Conservation (phyloP, 1,140 invertebrate genomes). For the Penaeus chinensis region DNA sequence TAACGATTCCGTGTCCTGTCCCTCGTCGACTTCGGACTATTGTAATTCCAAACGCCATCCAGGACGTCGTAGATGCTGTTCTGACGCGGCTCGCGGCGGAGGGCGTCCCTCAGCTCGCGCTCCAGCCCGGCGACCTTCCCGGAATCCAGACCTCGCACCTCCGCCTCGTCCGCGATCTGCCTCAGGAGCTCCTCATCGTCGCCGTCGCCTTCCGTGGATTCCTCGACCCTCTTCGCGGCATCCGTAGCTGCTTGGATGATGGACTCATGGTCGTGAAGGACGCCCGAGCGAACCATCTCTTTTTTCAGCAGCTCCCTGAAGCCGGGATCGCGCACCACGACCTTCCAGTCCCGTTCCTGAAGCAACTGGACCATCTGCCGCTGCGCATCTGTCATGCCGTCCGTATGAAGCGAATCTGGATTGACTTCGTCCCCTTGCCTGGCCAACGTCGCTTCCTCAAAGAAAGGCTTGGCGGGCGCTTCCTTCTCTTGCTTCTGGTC, state of each 20-base stretch:
- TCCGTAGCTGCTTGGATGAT: conserved; percentile 17
- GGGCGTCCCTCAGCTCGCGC: neutral
- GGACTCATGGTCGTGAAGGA: conserved; percentile 1
- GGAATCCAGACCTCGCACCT: conserved; percentile 19
- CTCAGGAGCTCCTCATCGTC: neutral
- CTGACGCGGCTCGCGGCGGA: neutral
- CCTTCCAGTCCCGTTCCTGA: conserved; percentile 30
- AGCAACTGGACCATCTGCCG: conserved; percentile 14
- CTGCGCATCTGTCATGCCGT: neutral
- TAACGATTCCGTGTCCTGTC: neutral
- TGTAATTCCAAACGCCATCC: conserved; percentile 1
- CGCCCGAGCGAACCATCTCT: conserved; percentile 9
- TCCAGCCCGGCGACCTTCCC: neutral
- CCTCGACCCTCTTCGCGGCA: conserved; percentile 1
- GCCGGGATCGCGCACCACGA: conserved; percentile 31
- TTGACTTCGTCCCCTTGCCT: too few species aligned
- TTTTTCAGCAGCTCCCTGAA: conserved; percentile 41
- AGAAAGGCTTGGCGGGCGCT: neutral
- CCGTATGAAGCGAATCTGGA: too few species aligned
- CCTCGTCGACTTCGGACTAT: neutral
- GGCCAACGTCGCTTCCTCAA: too few species aligned
- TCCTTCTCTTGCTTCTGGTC: neutral
- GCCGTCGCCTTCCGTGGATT: neutral
- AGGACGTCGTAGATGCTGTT: conserved; percentile 33
- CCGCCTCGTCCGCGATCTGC: conserved; percentile 21